Conservation (phyloP, 2,888 invertebrate species). For the Crematogaster levior region DNA sequence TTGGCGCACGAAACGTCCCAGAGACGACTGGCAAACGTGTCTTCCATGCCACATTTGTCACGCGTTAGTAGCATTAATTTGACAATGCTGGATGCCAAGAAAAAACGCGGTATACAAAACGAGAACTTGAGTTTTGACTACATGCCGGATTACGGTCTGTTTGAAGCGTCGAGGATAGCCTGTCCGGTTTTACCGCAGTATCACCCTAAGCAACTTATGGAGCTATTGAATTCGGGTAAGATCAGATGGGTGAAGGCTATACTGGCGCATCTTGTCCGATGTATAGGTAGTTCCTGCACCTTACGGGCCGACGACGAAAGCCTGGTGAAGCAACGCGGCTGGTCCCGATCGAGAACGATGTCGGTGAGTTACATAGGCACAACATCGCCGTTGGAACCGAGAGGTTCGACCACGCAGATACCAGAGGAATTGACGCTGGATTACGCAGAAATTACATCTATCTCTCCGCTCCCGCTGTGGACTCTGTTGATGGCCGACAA, state of each 20-base stretch:
- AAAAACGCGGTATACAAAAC: slow-evolving; percentile 87
- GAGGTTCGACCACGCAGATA: slow-evolving; percentile 92
- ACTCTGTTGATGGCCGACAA: slow-evolving; percentile 97
- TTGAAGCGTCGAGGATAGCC: slow-evolving; percentile 98
- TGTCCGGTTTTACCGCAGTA: slow-evolving; percentile 99
- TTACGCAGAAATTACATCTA: slow-evolving; percentile 98
- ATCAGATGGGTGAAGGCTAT: slow-evolving; percentile 99
- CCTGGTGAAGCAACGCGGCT: slow-evolving; percentile 87
- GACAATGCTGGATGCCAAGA: slow-evolving; percentile 91
- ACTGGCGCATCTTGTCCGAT: slow-evolving; percentile 97
- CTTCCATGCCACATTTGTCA: slow-evolving; percentile 93
- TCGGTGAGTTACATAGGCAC: slow-evolving; percentile 95
- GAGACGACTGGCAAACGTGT: slow-evolving; percentile 90
- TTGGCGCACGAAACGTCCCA: slow-evolving; percentile 90
- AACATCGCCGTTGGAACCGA: slow-evolving; percentile 92
- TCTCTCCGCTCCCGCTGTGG: slow-evolving; percentile 98
- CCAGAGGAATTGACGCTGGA: slow-evolving; percentile 96
- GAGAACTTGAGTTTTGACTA: slow-evolving; percentile 89
- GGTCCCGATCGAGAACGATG: slow-evolving; percentile 95
- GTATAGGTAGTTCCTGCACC: slow-evolving; percentile 87
- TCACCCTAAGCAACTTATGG: slow-evolving; percentile 99
- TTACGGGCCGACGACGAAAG: slow-evolving; percentile 86
- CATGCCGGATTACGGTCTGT: slow-evolving; percentile 97
- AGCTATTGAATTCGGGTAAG: slow-evolving; percentile 98
- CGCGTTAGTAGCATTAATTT: slow-evolving; percentile 94